Evolutionary conservation across 2,888 invertebrate genomes (phyloP).

Genomic region (Sclerodermus sp.): DNA sequence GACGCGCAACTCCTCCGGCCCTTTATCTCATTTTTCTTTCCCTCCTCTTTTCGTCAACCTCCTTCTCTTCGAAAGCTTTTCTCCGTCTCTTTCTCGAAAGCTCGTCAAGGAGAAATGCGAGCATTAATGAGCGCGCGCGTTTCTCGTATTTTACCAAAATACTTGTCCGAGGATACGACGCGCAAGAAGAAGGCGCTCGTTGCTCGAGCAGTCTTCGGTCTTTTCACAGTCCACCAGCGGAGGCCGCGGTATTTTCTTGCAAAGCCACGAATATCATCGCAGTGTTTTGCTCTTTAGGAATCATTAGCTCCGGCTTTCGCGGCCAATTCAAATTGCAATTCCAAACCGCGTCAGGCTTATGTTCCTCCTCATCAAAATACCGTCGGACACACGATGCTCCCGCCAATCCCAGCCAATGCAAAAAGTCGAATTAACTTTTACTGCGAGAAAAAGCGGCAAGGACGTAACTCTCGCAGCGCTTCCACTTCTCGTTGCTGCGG

Average conservation of each 20-base stretch:
- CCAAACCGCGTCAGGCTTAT: slow-evolving; percentile 23
- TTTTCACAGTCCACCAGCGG: slow-evolving; percentile 35
- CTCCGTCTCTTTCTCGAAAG: slow-evolving; percentile 3
- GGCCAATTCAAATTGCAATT: slow-evolving; percentile 56
- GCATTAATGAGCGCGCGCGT: too few relatives aligned
- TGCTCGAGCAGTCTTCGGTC: slow-evolving; percentile 9
- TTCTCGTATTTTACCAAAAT: too few relatives aligned
- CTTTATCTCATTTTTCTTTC: slow-evolving; percentile 2
- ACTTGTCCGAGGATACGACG: too few relatives aligned
- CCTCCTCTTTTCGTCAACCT: neutral
- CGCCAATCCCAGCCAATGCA: slow-evolving; percentile 25
- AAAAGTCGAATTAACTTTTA: slow-evolving; percentile 50
- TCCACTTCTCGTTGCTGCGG: too few relatives aligned
- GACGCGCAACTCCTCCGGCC: slow-evolving; percentile 16
- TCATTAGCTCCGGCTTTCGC: slow-evolving; percentile 54
- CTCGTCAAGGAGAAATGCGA: too few relatives aligned
- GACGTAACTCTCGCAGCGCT: too few relatives aligned
- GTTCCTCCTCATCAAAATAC: slow-evolving; percentile 54
- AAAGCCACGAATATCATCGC: slow-evolving; percentile 38
- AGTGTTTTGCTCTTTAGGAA: slow-evolving; percentile 53
- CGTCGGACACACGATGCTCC: slow-evolving; percentile 36
- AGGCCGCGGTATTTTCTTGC: slow-evolving; percentile 38
- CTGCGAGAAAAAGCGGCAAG: slow-evolving; percentile 32
- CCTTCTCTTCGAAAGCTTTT: neutral
- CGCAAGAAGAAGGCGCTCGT: too few relatives aligned